phyloP scores from a whole-genome alignment of 2,888 invertebrate genomes.

The Phengaris arion region DNA sequence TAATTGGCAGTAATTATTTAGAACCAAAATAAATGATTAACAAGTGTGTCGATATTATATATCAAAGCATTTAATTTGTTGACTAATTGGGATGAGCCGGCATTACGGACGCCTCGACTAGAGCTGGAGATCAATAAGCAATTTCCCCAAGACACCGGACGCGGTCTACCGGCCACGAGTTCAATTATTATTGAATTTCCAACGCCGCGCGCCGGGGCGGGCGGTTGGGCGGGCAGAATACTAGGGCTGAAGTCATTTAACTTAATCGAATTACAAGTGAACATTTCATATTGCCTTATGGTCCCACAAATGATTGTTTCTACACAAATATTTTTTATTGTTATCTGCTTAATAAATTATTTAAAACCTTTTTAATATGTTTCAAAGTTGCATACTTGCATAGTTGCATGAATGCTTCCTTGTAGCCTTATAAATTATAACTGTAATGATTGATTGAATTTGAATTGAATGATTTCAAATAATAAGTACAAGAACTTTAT shows the following conservation, averaged over 20 bases:
- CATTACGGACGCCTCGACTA: slow-evolving; percentile 39
- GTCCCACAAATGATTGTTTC: neutral
- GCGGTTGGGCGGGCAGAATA: slow-evolving; percentile 37
- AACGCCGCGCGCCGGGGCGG: slow-evolving; percentile 47
- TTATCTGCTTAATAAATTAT: too few species aligned
- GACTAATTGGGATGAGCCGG: slow-evolving; percentile 34
- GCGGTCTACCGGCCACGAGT: slow-evolving; percentile 65
- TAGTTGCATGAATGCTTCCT: neutral
- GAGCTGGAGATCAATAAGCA: slow-evolving; percentile 65
- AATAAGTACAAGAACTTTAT: too few species aligned
- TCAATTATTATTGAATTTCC: slow-evolving; percentile 75
- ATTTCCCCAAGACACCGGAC: slow-evolving; percentile 69
- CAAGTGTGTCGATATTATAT: neutral
- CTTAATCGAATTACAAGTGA: slow-evolving; percentile 50
- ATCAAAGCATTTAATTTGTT: slow-evolving; percentile 4
- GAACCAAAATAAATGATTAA: neutral
- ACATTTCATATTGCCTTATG: slow-evolving; percentile 29
- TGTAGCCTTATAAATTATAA: neutral
- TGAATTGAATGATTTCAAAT: too few species aligned
- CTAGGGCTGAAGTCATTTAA: slow-evolving; percentile 46
- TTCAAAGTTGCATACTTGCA: neutral
- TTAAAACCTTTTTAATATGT: neutral
- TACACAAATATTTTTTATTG: neutral
- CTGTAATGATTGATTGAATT: too few species aligned
- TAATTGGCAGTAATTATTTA: neutral